Evolutionary conservation across 2,888 invertebrate species (phyloP).

Genomic region (Frankliniella fusca): DNA sequence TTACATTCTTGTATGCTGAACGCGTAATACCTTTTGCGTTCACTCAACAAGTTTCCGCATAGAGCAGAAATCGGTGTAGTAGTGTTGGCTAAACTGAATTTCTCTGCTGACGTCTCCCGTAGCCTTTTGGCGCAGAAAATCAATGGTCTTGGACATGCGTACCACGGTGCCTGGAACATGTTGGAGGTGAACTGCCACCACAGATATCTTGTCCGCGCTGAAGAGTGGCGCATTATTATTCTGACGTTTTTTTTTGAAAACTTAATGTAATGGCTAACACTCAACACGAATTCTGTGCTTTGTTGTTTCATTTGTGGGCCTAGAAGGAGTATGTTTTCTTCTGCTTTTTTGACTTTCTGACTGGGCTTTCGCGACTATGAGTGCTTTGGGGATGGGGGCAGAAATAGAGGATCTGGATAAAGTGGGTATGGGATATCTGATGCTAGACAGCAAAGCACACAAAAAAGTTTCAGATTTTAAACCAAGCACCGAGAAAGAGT

Average conservation of each 20-base stretch:
- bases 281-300: too few relatives aligned
- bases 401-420: slow-evolving; percentile 10
- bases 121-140: slow-evolving; percentile 13
- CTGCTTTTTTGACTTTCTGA: background rate
- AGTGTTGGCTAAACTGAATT: background rate
- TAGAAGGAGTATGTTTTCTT: too few relatives aligned
- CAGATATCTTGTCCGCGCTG: background rate
- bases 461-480: slow-evolving; percentile 1
- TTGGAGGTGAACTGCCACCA: background rate
- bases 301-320: too few relatives aligned
- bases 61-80: background rate
- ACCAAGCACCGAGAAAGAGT: slow-evolving; percentile 15
- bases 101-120: background rate
- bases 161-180: background rate
- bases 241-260: too few relatives aligned
- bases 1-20: too few relatives aligned
- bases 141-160: slow-evolving; percentile 26
- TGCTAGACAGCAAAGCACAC: background rate
- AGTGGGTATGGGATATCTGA: slow-evolving; percentile 11
- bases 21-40: too few relatives aligned
- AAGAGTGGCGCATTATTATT: background rate
- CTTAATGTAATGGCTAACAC: too few relatives aligned
- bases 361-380: background rate
- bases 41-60: too few relatives aligned
- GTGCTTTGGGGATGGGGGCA: slow-evolving; percentile 7